Conservation (phyloP, 1,140 invertebrate species). For the Mercenaria mercenaria region DNA sequence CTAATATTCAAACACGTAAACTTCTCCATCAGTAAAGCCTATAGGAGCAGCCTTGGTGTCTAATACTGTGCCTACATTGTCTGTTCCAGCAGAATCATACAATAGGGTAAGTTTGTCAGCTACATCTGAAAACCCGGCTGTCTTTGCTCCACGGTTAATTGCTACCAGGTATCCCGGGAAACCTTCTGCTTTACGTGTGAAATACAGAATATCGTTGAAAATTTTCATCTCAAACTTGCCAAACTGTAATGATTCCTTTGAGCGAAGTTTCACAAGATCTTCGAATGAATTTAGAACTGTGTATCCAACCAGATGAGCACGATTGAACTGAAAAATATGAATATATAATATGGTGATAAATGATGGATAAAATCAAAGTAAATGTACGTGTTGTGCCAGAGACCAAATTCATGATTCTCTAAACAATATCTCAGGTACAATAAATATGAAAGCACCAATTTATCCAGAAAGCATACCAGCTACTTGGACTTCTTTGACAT, state of each 20-base stretch:
- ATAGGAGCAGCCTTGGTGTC: conserved; percentile 37
- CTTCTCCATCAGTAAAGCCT: conserved; percentile 56
- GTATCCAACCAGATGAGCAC: conserved; percentile 77
- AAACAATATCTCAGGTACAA: no score
- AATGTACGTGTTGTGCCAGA: neutral
- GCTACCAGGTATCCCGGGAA: conserved; percentile 81
- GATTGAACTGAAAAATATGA: conserved; percentile 73
- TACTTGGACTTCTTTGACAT: no score
- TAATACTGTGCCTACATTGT: neutral
- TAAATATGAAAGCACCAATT: no score
- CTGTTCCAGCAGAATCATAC: conserved; percentile 72
- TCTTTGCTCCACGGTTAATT: conserved; percentile 79
- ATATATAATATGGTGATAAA: no score
- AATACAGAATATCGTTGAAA: conserved; percentile 78
- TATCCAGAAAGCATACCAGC: no score
- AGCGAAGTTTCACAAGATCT: conserved; percentile 78
- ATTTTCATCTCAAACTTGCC: conserved; percentile 77
- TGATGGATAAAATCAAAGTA: conserved; percentile 35
- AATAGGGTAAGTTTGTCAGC: conserved; percentile 68
- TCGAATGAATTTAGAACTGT: conserved; percentile 78
- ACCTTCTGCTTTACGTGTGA: conserved; percentile 81
- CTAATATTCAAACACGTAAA: conserved; percentile 58
- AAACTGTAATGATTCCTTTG: conserved; percentile 83
- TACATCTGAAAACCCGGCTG: conserved; percentile 48
- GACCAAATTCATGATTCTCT: no score